phyloP scores from a whole-genome alignment of 92 coral and sea anemone species.

The Parazoanthus darwini region DNA sequence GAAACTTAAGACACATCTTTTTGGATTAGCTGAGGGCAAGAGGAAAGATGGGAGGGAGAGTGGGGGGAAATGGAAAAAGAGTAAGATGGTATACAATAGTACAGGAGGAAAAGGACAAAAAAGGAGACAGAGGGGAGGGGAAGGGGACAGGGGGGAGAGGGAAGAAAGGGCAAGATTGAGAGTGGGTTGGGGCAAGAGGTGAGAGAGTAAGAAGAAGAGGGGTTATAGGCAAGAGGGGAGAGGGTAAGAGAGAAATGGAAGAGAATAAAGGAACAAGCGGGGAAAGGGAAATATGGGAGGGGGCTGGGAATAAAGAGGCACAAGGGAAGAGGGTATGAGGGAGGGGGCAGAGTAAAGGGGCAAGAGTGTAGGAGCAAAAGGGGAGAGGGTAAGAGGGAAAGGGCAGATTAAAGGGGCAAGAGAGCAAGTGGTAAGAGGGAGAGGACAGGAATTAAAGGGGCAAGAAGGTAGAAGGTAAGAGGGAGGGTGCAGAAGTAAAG shows the following conservation, averaged over 20 bases:
- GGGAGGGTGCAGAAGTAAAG: not conserved
- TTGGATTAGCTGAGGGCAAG: too few species aligned
- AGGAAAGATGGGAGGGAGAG: too few species aligned
- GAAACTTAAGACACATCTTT: too few species aligned
- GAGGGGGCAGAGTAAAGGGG: too few species aligned
- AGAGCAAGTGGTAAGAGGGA: not conserved
- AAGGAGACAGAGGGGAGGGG: not conserved
- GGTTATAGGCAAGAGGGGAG: not conserved
- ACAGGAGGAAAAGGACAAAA: not conserved
- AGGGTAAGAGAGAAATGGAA: not conserved
- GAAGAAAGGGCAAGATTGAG: not conserved
- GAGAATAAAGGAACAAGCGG: not conserved
- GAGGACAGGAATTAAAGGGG: not conserved
- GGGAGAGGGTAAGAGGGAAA: not conserved
- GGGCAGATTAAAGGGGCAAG: not conserved
- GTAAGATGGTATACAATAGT: not conserved
- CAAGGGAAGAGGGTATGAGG: not conserved
- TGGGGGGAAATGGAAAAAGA: too few species aligned
- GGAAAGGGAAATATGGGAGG: not conserved
- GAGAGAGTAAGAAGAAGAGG: not conserved
- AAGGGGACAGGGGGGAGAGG: not conserved
- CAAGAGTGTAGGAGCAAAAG: not conserved
- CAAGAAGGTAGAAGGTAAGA: not conserved
- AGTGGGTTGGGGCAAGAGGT: not conserved
- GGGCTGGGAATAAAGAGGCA: not conserved